These are phyloP conservation scores for Noctua janthina DNA, from an alignment of 2,888 invertebrate species.

Conservation along the genomic window DNA sequence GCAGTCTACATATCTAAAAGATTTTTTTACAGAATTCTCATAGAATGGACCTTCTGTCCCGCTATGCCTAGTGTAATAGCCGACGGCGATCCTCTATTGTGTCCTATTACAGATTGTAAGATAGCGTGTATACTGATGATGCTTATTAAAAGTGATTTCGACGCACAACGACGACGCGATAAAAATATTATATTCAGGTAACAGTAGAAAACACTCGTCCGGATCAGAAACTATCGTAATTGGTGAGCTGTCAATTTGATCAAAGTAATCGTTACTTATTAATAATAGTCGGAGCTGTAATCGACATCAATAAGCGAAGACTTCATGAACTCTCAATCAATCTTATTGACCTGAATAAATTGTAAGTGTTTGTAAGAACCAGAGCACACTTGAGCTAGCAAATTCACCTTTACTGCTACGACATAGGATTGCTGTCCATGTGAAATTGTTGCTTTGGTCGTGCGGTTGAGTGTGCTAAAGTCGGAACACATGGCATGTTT, in stretches of 20 bases:
- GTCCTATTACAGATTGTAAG: constrained; percentile 52
- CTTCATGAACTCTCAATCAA: constrained; percentile 51
- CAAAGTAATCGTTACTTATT: constrained; percentile 29
- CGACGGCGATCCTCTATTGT: constrained; percentile 37
- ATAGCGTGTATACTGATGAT: constrained; percentile 34
- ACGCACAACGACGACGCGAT: constrained; percentile 31
- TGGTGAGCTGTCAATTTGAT: constrained; percentile 38
- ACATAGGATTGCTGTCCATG: background rate
- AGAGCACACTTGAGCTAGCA: background rate
- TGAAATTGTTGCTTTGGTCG: background rate
- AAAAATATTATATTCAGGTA: constrained; percentile 29
- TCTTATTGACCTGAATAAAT: constrained; percentile 51
- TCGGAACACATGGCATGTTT: constrained; percentile 20
- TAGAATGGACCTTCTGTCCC: constrained; percentile 18
- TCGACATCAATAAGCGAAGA: constrained; percentile 36
- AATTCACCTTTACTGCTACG: constrained; percentile 1
- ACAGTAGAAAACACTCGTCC: constrained; percentile 5
- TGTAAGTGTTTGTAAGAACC: constrained; percentile 14
- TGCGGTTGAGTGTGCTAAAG: background rate
- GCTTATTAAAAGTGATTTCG: constrained; percentile 47
- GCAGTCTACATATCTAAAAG: background rate
- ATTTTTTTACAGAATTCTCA: background rate
- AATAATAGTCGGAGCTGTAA: constrained; percentile 27
- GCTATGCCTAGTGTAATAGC: background rate
- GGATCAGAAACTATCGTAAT: constrained; percentile 14